A percentile compares a stretch with the other conserved stretches of the same genome.
Evolutionary conservation across 2,888 invertebrate genomes (phyloP).

Genomic region (Axea sp.): DNA sequence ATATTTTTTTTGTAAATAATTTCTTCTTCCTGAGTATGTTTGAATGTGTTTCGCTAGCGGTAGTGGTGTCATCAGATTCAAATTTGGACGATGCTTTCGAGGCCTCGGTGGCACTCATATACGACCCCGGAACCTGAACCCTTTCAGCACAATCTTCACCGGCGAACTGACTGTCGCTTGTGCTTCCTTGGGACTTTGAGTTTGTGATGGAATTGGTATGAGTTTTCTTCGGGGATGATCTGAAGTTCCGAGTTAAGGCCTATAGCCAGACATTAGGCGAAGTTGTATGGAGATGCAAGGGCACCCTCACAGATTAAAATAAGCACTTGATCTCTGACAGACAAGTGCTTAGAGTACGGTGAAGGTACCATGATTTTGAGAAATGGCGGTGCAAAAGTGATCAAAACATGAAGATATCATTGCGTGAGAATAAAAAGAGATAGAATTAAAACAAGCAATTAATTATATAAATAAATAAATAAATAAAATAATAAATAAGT

Average conservation of each 20-base stretch:
- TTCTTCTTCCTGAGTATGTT: conserved; percentile 71
- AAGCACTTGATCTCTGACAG: conserved; percentile 45
- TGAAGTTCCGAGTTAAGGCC: conserved; percentile 79
- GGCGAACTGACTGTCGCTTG: conserved; percentile 62
- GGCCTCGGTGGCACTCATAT: conserved; percentile 60
- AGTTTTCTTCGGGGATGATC: conserved; percentile 76
- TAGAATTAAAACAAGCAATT: background rate
- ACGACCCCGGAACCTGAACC: conserved; percentile 59
- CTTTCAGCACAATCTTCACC: conserved; percentile 66
- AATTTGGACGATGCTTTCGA: conserved; percentile 69
- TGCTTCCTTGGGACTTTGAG: conserved; percentile 68
- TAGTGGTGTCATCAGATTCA: conserved; percentile 77
- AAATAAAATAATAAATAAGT: too few relatives aligned
- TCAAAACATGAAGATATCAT: conserved; percentile 6
- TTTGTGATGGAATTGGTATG: conserved; percentile 73
- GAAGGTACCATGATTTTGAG: conserved; percentile 65
- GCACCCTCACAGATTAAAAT: conserved; percentile 74
- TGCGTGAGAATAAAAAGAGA: conserved; percentile 18
- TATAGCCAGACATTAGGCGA: conserved; percentile 79
- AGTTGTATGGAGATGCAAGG: conserved; percentile 77
- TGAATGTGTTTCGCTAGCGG: conserved; percentile 76
- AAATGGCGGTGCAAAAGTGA: conserved; percentile 71
- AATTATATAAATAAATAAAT: too few relatives aligned
- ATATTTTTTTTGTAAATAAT: conserved; percentile 74
- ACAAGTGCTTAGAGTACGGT: conserved; percentile 64